phyloP scores from a whole-genome alignment of 2,888 invertebrate genomes.

The Troides oblongomaculatus region DNA sequence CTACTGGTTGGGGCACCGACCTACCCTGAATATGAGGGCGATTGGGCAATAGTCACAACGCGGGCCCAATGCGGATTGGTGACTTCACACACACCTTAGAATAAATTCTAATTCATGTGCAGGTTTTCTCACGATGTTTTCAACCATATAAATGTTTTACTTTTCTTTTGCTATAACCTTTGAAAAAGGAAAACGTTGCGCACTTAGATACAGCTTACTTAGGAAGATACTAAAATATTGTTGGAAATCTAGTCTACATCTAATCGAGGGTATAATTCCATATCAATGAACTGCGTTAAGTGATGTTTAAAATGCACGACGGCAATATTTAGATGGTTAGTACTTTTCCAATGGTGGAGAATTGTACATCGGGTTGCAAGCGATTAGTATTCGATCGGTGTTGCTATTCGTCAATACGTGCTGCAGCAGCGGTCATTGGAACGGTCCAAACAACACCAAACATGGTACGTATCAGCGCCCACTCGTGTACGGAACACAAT shows the following conservation, averaged over 20 bases:
- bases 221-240: too few relatives aligned
- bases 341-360: constrained; percentile 29
- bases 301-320: background rate
- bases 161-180: too few relatives aligned
- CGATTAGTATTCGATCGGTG: constrained; percentile 28
- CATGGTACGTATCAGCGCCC: constrained; percentile 19
- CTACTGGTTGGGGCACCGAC: too few relatives aligned
- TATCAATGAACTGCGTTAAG: background rate
- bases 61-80: too few relatives aligned
- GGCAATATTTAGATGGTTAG: constrained; percentile 18
- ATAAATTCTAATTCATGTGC: too few relatives aligned
- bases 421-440: constrained; percentile 12
- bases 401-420: constrained; percentile 23
- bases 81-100: too few relatives aligned
- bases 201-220: too few relatives aligned
- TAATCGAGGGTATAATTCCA: background rate
- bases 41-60: too few relatives aligned
- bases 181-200: too few relatives aligned
- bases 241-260: background rate
- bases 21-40: too few relatives aligned
- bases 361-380: background rate
- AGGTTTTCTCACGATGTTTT: too few relatives aligned
- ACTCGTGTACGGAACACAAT: constrained; percentile 21
- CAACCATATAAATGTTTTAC: too few relatives aligned
- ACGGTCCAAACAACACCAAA: constrained; percentile 12